Percentiles rank a stretch among this genome's conserved stretches.
phyloP scores from a whole-genome alignment of 2,888 invertebrate species.

The Operophtera brumata region DNA sequence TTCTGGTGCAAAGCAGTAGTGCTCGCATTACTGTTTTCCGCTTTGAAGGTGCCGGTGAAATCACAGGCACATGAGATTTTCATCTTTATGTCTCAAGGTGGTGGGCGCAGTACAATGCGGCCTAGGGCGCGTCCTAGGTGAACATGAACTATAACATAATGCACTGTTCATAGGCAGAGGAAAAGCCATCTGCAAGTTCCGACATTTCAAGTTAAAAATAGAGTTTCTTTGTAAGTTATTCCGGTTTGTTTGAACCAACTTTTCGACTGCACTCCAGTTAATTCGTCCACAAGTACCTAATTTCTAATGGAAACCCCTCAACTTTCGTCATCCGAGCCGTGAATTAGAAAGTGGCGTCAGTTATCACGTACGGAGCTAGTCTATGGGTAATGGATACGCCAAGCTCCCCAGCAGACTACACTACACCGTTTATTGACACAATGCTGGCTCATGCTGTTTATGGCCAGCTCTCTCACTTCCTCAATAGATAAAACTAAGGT shows the following conservation, averaged over 20 bases:
- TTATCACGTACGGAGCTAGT: constrained; percentile 54
- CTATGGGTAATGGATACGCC: constrained; percentile 62
- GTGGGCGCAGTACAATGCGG: too few relatives aligned
- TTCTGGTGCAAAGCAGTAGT: too few relatives aligned
- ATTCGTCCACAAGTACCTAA: constrained; percentile 10
- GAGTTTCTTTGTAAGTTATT: too few relatives aligned
- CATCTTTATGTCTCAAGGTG: too few relatives aligned
- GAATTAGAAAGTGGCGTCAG: constrained; percentile 65
- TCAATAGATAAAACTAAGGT: constrained; percentile 50
- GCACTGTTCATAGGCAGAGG: too few relatives aligned
- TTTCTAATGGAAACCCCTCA: constrained; percentile 21
- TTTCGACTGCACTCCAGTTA: constrained; percentile 1
- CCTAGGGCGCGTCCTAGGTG: too few relatives aligned
- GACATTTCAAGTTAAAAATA: too few relatives aligned
- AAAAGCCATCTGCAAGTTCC: too few relatives aligned
- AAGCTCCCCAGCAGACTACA: constrained; percentile 57
- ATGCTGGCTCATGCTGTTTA: constrained; percentile 47
- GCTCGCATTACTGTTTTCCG: too few relatives aligned
- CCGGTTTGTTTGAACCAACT: not conserved
- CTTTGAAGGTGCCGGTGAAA: too few relatives aligned
- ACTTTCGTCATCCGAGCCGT: constrained; percentile 42
- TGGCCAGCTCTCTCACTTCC: constrained; percentile 55
- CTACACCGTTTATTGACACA: constrained; percentile 65
- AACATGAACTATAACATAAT: too few relatives aligned
- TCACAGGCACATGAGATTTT: too few relatives aligned